Conservation (phyloP, 1,140 invertebrate species). For the Penaeus indicus region DNA sequence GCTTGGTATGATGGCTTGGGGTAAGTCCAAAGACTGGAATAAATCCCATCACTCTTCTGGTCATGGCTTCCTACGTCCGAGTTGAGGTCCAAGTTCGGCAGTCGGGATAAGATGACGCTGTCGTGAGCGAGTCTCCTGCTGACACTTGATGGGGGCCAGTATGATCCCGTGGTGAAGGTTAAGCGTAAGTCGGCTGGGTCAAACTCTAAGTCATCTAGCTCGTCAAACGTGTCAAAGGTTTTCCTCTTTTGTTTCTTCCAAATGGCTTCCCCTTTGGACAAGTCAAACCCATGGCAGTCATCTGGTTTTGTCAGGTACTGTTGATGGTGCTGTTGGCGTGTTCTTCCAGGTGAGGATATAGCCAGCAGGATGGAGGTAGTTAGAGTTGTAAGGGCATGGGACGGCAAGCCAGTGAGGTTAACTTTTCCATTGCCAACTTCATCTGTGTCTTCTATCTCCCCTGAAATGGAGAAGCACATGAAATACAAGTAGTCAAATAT, state of each 20-base stretch:
- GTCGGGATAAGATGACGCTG: background rate
- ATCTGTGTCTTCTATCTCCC: conserved; percentile 24
- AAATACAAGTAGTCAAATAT: background rate
- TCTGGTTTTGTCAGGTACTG: background rate
- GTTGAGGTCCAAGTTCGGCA: conserved; percentile 5
- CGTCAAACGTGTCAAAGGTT: background rate
- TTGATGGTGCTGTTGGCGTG: background rate
- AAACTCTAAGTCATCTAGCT: conserved; percentile 2
- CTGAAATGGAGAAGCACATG: conserved; percentile 10
- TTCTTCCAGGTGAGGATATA: conserved; percentile 46
- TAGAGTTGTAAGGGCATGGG: conserved; percentile 51
- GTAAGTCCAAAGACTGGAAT: conserved; percentile 54
- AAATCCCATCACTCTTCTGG: conserved; percentile 51
- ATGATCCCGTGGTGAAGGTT: conserved; percentile 53
- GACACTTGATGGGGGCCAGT: conserved; percentile 50
- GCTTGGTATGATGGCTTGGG: conserved; percentile 49
- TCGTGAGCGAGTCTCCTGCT: background rate
- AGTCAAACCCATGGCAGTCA: background rate
- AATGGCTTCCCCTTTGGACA: background rate
- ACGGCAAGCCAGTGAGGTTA: conserved; percentile 33
- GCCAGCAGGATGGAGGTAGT: conserved; percentile 57
- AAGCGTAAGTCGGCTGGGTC: conserved; percentile 46
- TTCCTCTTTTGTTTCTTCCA: background rate
- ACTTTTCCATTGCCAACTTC: conserved; percentile 12
- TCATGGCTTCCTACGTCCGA: conserved; percentile 5